Conservation (phyloP, 2,888 invertebrate species). For the Aelia acuminata region DNA sequence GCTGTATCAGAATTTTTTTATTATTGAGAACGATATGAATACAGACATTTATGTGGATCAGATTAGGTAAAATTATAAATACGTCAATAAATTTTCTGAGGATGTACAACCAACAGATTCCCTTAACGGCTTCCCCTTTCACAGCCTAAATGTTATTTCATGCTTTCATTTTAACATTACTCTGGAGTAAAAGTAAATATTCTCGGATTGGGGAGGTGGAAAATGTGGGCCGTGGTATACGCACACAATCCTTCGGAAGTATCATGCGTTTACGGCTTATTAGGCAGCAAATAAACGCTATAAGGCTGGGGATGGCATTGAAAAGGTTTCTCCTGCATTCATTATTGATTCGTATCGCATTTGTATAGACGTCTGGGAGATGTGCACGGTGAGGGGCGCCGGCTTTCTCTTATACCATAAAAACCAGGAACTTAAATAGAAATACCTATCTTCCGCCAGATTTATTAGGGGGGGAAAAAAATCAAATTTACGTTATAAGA, state of each 20-base stretch:
- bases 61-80: neutral
- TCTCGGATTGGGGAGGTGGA: neutral
- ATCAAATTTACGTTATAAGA: neutral
- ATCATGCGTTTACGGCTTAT: neutral
- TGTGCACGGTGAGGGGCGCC: neutral
- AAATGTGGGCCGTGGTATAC: neutral
- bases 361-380: neutral
- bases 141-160: neutral
- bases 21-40: neutral
- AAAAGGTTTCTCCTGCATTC: conserved; percentile 37
- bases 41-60: neutral
- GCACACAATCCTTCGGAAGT: neutral
- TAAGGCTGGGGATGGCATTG: neutral
- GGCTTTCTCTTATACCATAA: neutral
- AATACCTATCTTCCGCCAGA: neutral
- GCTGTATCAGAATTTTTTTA: neutral
- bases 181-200: neutral
- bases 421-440: neutral
- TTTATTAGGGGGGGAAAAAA: neutral
- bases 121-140: neutral
- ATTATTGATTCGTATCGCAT: conserved; percentile 39
- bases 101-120: neutral
- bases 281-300: neutral
- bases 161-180: neutral
- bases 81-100: neutral